phyloP scores from a whole-genome alignment of 2,797 vertebrate genomes.

The Pelochelys cantorii region DNA sequence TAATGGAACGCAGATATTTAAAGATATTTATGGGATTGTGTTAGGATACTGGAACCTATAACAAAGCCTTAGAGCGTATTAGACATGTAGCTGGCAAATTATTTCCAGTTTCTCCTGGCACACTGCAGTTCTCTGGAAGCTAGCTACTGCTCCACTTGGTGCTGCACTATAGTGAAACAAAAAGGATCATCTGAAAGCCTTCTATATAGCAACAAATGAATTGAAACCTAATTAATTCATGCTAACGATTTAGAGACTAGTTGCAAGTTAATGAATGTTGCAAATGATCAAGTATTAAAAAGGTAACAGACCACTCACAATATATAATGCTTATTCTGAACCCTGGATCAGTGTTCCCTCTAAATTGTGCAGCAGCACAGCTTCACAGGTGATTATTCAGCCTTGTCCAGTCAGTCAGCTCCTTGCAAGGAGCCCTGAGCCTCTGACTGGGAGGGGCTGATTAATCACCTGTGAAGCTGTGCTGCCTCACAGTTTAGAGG shows the following conservation, averaged over 20 bases:
- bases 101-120: background rate
- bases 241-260: background rate
- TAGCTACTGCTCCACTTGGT: background rate
- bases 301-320: background rate
- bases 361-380: too few species aligned
- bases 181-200: slow-evolving; percentile 9
- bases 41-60: background rate
- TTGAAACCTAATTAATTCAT: background rate
- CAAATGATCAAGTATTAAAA: background rate
- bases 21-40: background rate
- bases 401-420: too few species aligned
- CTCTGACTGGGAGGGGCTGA: too few species aligned
- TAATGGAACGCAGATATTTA: background rate
- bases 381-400: too few species aligned
- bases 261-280: background rate
- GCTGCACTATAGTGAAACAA: background rate
- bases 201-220: background rate
- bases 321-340: background rate
- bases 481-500: too few species aligned
- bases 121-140: slow-evolving; percentile 1
- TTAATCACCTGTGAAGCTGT: too few species aligned
- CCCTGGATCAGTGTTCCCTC: background rate
- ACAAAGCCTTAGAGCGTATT: background rate
- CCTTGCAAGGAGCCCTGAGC: too few species aligned
- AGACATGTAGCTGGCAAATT: background rate